These are phyloP conservation scores for Nudaria mundana DNA, from an alignment of 2,888 invertebrate species.

Conservation along the genomic window DNA sequence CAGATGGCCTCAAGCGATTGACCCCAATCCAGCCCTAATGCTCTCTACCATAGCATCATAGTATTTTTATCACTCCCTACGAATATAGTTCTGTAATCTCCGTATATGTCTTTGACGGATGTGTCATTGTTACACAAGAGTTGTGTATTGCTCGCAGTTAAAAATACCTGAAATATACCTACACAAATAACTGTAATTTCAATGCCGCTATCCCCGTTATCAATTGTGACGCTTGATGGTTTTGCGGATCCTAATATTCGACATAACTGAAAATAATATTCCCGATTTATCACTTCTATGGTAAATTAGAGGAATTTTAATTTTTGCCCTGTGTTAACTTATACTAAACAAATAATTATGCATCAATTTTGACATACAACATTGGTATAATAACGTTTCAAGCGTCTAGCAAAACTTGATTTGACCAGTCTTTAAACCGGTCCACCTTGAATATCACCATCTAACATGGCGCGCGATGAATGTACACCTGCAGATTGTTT, in stretches of 20 bases:
- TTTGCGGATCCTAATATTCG: not conserved
- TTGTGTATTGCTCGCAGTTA: not conserved
- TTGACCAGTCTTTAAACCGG: slow-evolving; percentile 53
- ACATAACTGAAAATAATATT: no score
- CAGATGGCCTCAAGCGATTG: slow-evolving; percentile 79
- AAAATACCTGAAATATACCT: no score
- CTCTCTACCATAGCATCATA: slow-evolving; percentile 56
- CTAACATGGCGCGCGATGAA: slow-evolving; percentile 46
- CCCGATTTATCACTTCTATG: no score
- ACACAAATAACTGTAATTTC: not conserved
- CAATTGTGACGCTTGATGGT: not conserved
- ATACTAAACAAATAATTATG: slow-evolving; percentile 20
- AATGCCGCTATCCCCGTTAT: not conserved
- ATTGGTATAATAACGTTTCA: slow-evolving; percentile 33
- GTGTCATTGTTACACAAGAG: slow-evolving; percentile 15
- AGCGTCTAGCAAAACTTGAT: slow-evolving; percentile 46
- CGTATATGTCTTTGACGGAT: slow-evolving; percentile 32
- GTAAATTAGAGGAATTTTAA: no score
- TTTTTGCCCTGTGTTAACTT: not conserved
- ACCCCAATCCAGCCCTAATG: slow-evolving; percentile 76
- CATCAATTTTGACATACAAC: slow-evolving; percentile 21
- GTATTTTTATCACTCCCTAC: slow-evolving; percentile 70
- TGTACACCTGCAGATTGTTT: slow-evolving; percentile 52
- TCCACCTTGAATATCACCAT: slow-evolving; percentile 64
- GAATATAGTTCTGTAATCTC: slow-evolving; percentile 36